These are phyloP conservation scores for Chrysomela aeneicollis DNA, from an alignment of 2,888 invertebrate species.

Conservation along the genomic window DNA sequence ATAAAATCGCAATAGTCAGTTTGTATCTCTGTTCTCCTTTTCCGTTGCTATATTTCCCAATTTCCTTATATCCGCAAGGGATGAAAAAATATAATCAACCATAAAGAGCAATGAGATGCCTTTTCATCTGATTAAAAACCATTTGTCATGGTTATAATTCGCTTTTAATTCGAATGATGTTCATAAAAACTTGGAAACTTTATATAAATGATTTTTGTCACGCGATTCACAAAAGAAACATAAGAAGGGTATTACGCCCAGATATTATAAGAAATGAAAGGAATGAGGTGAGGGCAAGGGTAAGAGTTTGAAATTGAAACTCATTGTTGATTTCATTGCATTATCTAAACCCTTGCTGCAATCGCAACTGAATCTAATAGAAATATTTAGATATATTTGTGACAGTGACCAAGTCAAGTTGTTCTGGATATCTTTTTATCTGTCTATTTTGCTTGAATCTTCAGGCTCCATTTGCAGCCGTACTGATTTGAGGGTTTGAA, in stretches of 20 bases:
- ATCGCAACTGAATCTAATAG: too few species aligned
- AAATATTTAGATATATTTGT: too few species aligned
- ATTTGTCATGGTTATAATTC: slow-evolving; percentile 32
- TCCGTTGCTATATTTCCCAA: not conserved
- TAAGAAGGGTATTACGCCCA: not conserved
- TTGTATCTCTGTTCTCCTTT: not conserved
- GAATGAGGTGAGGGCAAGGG: too few species aligned
- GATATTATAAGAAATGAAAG: too few species aligned
- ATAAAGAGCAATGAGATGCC: slow-evolving; percentile 9
- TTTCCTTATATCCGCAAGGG: not conserved
- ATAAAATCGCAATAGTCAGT: not conserved
- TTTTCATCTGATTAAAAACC: slow-evolving; percentile 26
- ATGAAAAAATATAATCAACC: slow-evolving; percentile 5
- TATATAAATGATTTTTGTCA: slow-evolving; percentile 32
- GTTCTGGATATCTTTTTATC: too few species aligned
- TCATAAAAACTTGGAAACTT: slow-evolving; percentile 35
- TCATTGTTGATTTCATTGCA: too few species aligned
- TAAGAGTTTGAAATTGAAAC: too few species aligned
- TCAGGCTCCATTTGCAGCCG: too few species aligned
- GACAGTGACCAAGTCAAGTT: too few species aligned
- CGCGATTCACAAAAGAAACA: not conserved
- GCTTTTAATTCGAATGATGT: slow-evolving; percentile 34
- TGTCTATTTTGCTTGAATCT: too few species aligned
- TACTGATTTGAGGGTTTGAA: too few species aligned
- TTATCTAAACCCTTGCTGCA: too few species aligned